These are phyloP conservation scores for Incurvaria masculella DNA, from an alignment of 2,888 invertebrate genomes.

Conservation along the genomic window DNA sequence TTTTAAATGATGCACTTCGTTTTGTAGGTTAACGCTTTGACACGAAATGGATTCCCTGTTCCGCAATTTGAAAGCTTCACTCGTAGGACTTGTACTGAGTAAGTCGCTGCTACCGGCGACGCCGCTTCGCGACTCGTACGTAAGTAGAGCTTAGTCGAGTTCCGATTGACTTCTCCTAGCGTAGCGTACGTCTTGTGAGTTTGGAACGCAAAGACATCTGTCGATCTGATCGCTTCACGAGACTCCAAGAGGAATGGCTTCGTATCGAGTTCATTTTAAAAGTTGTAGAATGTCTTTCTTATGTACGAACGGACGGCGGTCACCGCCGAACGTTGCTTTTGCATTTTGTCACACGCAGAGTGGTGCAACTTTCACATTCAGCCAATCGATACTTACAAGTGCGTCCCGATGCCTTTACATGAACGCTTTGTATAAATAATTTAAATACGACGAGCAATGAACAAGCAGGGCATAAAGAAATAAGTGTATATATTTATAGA, in stretches of 20 bases:
- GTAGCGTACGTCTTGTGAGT: not conserved
- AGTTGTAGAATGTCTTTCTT: not conserved
- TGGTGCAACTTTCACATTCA: not conserved
- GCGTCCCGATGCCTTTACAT: too few relatives aligned
- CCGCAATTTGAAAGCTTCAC: not conserved
- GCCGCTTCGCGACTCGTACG: not conserved
- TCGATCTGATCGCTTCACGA: not conserved
- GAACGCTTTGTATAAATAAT: too few relatives aligned
- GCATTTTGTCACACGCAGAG: not conserved
- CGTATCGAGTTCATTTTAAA: not conserved
- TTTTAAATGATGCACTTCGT: not conserved
- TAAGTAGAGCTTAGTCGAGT: not conserved
- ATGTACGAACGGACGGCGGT: not conserved
- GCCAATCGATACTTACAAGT: too few relatives aligned
- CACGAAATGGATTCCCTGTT: not conserved
- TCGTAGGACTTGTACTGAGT: not conserved
- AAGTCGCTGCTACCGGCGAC: not conserved
- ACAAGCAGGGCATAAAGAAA: too few relatives aligned
- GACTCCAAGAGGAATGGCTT: not conserved
- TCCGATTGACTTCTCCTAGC: not conserved
- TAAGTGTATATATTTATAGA: too few relatives aligned
- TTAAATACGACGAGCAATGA: too few relatives aligned
- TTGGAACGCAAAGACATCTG: not conserved
- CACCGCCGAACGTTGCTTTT: not conserved
- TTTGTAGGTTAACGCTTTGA: not conserved